phyloP scores from a whole-genome alignment of 2,888 invertebrate genomes.

The Tetanocera ferruginea region DNA sequence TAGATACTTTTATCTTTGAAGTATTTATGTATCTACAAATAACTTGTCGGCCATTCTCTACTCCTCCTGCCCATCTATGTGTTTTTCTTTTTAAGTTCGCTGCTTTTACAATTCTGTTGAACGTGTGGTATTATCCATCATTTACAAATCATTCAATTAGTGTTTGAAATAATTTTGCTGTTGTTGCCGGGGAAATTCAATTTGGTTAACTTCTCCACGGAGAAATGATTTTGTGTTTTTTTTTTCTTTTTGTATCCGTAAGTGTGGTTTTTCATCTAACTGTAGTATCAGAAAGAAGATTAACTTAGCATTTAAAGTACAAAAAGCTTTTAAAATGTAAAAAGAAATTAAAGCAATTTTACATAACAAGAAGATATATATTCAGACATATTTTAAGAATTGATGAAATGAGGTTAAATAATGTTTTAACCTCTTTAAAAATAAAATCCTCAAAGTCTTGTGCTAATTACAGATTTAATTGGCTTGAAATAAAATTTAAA shows the following conservation, averaged over 20 bases:
- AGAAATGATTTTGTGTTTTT: too few relatives aligned
- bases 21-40: neutral
- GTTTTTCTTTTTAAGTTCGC: neutral
- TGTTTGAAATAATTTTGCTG: neutral
- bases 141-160: slow-evolving; percentile 30
- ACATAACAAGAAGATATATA: too few relatives aligned
- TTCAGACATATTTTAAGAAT: too few relatives aligned
- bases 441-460: too few relatives aligned
- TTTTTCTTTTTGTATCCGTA: neutral
- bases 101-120: neutral
- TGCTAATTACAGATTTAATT: too few relatives aligned
- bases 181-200: slow-evolving; percentile 10
- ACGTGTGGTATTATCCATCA: neutral
- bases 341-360: too few relatives aligned
- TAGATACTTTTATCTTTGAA: neutral
- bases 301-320: too few relatives aligned
- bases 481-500: too few relatives aligned
- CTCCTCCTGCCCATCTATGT: neutral
- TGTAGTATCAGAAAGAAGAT: neutral
- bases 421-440: too few relatives aligned
- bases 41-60: neutral
- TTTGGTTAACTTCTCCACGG: neutral
- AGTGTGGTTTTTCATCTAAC: neutral
- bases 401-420: too few relatives aligned
- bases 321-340: too few relatives aligned